These are phyloP conservation scores for Serrognathus titanus DNA, from an alignment of 2,888 invertebrate species.

Conservation along the genomic window DNA sequence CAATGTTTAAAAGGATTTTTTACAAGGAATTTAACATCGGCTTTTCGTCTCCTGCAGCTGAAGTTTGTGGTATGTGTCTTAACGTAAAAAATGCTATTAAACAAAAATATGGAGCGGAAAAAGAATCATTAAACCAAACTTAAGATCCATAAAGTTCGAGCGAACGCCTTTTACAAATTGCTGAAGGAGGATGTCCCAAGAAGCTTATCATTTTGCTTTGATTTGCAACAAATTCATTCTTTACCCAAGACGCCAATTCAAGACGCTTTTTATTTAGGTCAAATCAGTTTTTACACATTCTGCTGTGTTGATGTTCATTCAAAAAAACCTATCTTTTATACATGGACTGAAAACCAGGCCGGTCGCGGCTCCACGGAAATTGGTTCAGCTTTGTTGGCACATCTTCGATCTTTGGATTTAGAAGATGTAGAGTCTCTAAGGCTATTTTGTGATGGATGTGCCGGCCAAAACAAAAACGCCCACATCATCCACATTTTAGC, in stretches of 20 bases:
- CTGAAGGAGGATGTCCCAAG: slow-evolving; percentile 5
- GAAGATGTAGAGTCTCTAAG: slow-evolving; percentile 6
- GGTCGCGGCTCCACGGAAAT: slow-evolving; percentile 12
- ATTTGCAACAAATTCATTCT: too few species aligned
- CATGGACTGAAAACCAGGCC: slow-evolving; percentile 14
- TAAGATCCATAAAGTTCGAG: slow-evolving; percentile 3
- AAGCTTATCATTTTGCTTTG: slow-evolving; percentile 9
- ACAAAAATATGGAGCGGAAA: slow-evolving; percentile 3
- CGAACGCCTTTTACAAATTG: too few species aligned
- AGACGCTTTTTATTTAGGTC: too few species aligned
- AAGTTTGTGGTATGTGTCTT: not conserved
- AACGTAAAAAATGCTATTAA: slow-evolving; percentile 6
- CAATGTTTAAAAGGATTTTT: slow-evolving; percentile 10
- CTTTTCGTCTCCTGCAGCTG: slow-evolving; percentile 3
- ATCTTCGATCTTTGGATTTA: slow-evolving; percentile 12
- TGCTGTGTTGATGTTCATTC: too few species aligned
- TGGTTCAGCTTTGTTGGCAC: slow-evolving; percentile 12
- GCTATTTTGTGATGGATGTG: slow-evolving; percentile 10
- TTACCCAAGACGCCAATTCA: too few species aligned
- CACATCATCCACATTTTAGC: slow-evolving; percentile 12
- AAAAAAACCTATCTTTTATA: too few species aligned
- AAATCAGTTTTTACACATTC: too few species aligned
- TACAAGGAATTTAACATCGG: slow-evolving; percentile 11
- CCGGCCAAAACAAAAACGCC: slow-evolving; percentile 7
- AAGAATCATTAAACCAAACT: not conserved